These are phyloP conservation scores for Geotrypetes seraphini DNA, from an alignment of 2,797 vertebrate genomes.

Conservation along the genomic window DNA sequence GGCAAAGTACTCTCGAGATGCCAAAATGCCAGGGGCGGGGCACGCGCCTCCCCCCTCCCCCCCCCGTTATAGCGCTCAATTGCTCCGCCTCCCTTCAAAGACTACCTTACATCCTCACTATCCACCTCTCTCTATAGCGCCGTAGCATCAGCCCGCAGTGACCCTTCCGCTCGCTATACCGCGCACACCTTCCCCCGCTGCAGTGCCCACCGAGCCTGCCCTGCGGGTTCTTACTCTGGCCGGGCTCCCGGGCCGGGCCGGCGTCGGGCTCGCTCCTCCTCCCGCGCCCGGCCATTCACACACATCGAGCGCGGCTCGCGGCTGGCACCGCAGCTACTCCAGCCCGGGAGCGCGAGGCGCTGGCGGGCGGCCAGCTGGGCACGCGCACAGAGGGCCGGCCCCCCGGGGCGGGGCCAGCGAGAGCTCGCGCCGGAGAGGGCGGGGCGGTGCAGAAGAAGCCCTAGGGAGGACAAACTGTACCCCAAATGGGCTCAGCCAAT, in stretches of 20 bases:
- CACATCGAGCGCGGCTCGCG: not conserved
- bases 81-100: too few relatives aligned
- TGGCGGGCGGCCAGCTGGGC: not conserved
- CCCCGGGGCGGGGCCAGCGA: constrained; percentile 15
- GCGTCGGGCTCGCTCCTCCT: not conserved
- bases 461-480: too few relatives aligned
- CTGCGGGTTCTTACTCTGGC: not conserved
- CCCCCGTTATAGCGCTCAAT: too few relatives aligned
- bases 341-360: not conserved
- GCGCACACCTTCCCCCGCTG: not conserved
- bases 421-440: not conserved
- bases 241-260: not conserved
- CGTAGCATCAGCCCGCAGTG: too few relatives aligned
- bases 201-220: too few relatives aligned
- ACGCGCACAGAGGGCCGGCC: constrained; percentile 2
- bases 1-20: too few relatives aligned
- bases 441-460: not conserved
- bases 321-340: not conserved
- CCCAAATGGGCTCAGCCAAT: too few relatives aligned
- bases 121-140: too few relatives aligned
- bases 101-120: too few relatives aligned
- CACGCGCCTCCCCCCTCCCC: too few relatives aligned
- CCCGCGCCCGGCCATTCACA: not conserved
- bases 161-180: too few relatives aligned
- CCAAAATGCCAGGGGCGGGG: too few relatives aligned